These are phyloP conservation scores for Python bivittatus DNA, from an alignment of 2,113 vertebrate genomes.

Conservation along the genomic window DNA sequence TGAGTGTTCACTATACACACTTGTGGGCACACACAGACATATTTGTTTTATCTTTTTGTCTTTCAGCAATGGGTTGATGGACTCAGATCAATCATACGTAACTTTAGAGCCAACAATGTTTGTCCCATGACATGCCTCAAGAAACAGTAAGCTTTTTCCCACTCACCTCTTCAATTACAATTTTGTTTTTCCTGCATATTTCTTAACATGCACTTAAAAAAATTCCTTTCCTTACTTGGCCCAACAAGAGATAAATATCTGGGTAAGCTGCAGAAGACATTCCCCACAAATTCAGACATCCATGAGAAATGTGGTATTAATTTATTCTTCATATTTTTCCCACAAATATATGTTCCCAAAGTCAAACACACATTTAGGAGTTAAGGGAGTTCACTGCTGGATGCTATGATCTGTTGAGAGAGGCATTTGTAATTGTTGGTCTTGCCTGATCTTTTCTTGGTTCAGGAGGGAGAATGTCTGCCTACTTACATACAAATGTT, in stretches of 20 bases:
- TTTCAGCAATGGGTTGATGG: conserved; percentile 97
- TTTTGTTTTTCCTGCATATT: conserved; percentile 21
- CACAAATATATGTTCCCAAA: conserved; percentile 28
- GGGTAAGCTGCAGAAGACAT: neutral
- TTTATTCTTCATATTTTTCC: conserved; percentile 19
- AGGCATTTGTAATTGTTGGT: conserved; percentile 27
- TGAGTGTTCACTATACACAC: neutral
- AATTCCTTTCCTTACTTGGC: neutral
- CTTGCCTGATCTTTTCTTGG: conserved; percentile 35
- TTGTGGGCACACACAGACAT: neutral
- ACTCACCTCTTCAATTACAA: neutral
- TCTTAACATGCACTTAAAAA: neutral
- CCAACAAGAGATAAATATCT: neutral
- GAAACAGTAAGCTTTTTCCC: conserved; percentile 89
- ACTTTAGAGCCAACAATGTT: conserved; percentile 98
- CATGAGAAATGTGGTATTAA: conserved; percentile 12
- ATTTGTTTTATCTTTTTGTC: conserved; percentile 43
- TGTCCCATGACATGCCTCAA: conserved; percentile 98
- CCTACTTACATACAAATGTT: conserved; percentile 5
- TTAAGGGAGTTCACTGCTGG: conserved; percentile 15
- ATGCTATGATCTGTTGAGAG: conserved; percentile 31
- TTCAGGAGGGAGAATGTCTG: neutral
- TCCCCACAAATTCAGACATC: neutral
- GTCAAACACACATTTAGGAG: conserved; percentile 1
- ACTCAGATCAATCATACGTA: conserved; percentile 92